phyloP scores from a whole-genome alignment of 2,888 invertebrate species.

The Drosophila glabriapex region DNA sequence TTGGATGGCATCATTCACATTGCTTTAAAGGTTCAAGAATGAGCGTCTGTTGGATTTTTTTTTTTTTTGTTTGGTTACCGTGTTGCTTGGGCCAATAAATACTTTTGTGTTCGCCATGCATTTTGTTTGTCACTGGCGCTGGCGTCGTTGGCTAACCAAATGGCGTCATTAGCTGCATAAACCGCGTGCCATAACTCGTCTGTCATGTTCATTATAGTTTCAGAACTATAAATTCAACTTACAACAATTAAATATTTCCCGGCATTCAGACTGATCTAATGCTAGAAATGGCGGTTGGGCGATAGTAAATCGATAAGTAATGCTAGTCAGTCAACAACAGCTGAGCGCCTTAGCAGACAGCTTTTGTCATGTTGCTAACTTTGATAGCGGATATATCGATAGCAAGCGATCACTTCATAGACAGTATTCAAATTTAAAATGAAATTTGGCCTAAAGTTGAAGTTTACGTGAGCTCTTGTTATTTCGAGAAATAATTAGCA shows the following conservation, averaged over 20 bases:
- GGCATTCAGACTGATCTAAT: constrained; percentile 28
- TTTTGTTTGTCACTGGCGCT: constrained; percentile 31
- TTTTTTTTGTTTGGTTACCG: constrained; percentile 29
- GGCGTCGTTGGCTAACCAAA: constrained; percentile 14
- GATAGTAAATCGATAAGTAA: constrained; percentile 24
- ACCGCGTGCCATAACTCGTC: constrained; percentile 6
- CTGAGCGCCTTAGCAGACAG: constrained; percentile 22
- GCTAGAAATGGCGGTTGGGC: constrained; percentile 13
- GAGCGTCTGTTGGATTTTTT: not conserved
- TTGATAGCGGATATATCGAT: constrained; percentile 17
- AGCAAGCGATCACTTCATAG: constrained; percentile 14
- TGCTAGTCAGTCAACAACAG: not conserved
- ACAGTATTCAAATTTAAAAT: not conserved
- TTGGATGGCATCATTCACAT: not conserved
- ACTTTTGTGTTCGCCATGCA: constrained; percentile 67
- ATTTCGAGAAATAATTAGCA: not conserved
- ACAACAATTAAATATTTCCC: constrained; percentile 14
- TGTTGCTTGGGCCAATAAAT: constrained; percentile 55
- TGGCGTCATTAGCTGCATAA: constrained; percentile 36
- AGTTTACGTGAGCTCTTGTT: not conserved
- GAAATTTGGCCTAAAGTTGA: fast-evolving
- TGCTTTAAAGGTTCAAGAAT: constrained; percentile 25
- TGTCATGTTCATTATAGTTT: constrained; percentile 9
- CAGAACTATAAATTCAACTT: not conserved
- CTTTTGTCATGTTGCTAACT: constrained; percentile 14